A percentile compares a stretch with the other conserved stretches of the same genome.
Conservation (phyloP, 1,140 invertebrate genomes). For the Eueides isabella region DNA sequence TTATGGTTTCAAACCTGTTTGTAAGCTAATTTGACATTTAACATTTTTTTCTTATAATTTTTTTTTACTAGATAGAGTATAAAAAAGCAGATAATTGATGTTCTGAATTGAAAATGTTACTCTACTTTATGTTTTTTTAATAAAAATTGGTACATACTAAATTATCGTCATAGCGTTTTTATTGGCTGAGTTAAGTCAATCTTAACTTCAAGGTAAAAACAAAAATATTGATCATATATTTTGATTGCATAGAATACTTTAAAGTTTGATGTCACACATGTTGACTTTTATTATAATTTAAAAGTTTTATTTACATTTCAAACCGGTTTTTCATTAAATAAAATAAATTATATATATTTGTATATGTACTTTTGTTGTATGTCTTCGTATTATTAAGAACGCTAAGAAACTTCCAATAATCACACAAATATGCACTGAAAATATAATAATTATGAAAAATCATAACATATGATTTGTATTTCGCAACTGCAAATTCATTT, state of each 20-base stretch:
- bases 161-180: background rate
- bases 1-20: constrained; percentile 16
- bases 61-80: background rate
- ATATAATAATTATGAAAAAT: constrained; percentile 35
- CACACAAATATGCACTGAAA: constrained; percentile 1
- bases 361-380: background rate
- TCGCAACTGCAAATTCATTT: constrained; percentile 53
- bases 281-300: background rate
- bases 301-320: too few relatives aligned
- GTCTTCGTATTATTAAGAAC: background rate
- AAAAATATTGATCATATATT: constrained; percentile 1
- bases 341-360: too few relatives aligned
- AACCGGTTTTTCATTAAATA: background rate
- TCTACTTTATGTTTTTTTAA: background rate
- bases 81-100: background rate
- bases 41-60: background rate
- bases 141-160: too few relatives aligned
- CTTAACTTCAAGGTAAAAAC: constrained; percentile 30
- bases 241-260: background rate
- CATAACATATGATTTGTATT: constrained; percentile 53
- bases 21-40: constrained; percentile 16
- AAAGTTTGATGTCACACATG: background rate
- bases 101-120: background rate
- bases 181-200: background rate
- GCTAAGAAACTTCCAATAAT: constrained; percentile 1